A percentile compares a stretch with the other conserved stretches of the same genome.
phyloP scores from a whole-genome alignment of 2,113 vertebrate genomes.

The Boulengeromyrus knoepffleri region DNA sequence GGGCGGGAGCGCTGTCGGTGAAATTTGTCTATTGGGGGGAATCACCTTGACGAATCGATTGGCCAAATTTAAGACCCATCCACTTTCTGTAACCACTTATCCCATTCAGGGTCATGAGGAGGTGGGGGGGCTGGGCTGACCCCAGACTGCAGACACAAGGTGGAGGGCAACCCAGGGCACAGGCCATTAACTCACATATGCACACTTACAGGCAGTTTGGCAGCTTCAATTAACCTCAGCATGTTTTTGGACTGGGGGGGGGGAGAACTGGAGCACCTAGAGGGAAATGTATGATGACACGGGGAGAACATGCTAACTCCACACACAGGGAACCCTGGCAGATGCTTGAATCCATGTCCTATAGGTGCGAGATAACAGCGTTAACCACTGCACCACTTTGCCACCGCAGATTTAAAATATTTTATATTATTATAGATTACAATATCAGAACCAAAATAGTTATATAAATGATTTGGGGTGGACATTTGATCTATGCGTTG shows the following conservation, averaged over 20 bases:
- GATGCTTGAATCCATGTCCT: not conserved
- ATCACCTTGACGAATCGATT: not conserved
- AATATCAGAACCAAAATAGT: not conserved
- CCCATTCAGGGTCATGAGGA: not conserved
- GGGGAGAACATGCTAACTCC: not conserved
- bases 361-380: not conserved
- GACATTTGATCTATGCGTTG: no score
- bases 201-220: not conserved
- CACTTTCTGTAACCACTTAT: not conserved
- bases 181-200: not conserved
- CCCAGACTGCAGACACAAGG: not conserved
- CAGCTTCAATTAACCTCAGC: not conserved
- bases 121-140: not conserved
- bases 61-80: not conserved
- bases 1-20: not conserved
- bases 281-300: no score
- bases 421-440: not conserved
- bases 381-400: not conserved
- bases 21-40: not conserved
- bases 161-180: not conserved
- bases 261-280: no score
- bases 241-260: not conserved
- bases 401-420: not conserved
- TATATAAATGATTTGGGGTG: not conserved
- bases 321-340: not conserved